Evolutionary conservation across 2,888 invertebrate species (phyloP).

Genomic region (Melipona beecheii): DNA sequence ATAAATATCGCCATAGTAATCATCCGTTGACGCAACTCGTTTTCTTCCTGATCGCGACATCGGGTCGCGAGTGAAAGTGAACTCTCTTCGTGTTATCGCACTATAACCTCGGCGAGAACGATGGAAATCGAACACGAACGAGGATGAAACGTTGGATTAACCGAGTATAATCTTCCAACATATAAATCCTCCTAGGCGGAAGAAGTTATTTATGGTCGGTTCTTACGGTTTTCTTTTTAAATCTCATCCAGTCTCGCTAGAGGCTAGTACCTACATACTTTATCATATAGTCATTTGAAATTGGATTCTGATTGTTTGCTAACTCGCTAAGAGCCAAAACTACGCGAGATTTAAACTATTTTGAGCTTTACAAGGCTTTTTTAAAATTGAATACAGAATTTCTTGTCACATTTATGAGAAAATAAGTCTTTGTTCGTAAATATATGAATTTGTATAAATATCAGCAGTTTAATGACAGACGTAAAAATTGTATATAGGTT

Average conservation of each 20-base stretch:
- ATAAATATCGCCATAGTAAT: constrained; percentile 63
- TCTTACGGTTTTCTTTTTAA: background rate
- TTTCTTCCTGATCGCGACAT: constrained; percentile 76
- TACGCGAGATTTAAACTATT: background rate
- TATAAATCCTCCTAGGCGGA: background rate
- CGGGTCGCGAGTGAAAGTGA: constrained; percentile 78
- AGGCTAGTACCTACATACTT: background rate
- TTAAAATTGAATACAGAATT: background rate
- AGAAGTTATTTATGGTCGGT: background rate
- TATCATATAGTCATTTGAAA: background rate
- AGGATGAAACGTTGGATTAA: constrained; percentile 27
- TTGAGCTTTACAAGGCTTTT: background rate
- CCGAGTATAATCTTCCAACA: background rate
- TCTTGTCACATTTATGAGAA: background rate
- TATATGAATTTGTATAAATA: too few relatives aligned
- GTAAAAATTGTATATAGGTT: too few relatives aligned
- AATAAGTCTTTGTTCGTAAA: too few relatives aligned
- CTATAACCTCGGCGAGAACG: constrained; percentile 62
- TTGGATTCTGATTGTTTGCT: background rate
- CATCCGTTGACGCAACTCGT: constrained; percentile 69
- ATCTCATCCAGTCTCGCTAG: background rate
- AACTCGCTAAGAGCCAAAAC: background rate
- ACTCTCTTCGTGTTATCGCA: constrained; percentile 70
- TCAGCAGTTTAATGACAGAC: too few relatives aligned
- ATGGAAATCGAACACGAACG: constrained; percentile 72